Base-by-base conservation (phyloP, 2,113 vertebrate species). In the Chrysemys picta region DNA sequence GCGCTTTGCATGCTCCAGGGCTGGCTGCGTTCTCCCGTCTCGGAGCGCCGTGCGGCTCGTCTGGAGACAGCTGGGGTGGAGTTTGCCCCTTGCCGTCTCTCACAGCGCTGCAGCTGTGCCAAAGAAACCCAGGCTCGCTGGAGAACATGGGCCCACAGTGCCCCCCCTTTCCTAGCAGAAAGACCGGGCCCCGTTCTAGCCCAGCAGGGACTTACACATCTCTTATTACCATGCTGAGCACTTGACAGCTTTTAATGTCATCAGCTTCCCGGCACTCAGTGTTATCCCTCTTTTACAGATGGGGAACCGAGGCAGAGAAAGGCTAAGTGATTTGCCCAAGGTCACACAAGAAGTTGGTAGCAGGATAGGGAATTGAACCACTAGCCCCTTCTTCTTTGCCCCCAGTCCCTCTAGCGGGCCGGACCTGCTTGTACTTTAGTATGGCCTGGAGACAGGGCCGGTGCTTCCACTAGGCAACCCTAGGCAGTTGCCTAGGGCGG, bases 1-100 rank as follows among this genome's bases (percentile, higher is more conserved):
- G 10, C 47, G 14, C 1, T 0, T 0, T 0, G 69, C 5, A 2
- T 2, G 82, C 5, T 76, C 22, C 72, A 45, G n/a, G 69, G 9
- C 69, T 24, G n/a, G 19, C 69, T 24, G 19, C 10, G 4, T 11
- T 38, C 38, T 76, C 42, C 38, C 38, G 1, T 45, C 72, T 45
- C 24, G 2, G 16, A 22, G 8, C n/a, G 22, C 13, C 9, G 8
- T 2, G n/a, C 3, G 1, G n/a, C 38, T 42, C 5, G 24, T 42
- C 42, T 17, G 14, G 65, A 10, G 35, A 5, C 19, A 5, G 38
- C 38, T 12, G 6, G 4, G 42, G 24, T 4, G 12, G 42, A 78
- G 22, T 78, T 47, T 22, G 6, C n/a, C n/a, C 9, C 35, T 72
- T 4, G 2, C 19, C 1, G n/a, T 38, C 21, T 72, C 65, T 38